Evolutionary conservation across 2,888 invertebrate genomes (phyloP).

Genomic region (Strigamia transsilvanica): DNA sequence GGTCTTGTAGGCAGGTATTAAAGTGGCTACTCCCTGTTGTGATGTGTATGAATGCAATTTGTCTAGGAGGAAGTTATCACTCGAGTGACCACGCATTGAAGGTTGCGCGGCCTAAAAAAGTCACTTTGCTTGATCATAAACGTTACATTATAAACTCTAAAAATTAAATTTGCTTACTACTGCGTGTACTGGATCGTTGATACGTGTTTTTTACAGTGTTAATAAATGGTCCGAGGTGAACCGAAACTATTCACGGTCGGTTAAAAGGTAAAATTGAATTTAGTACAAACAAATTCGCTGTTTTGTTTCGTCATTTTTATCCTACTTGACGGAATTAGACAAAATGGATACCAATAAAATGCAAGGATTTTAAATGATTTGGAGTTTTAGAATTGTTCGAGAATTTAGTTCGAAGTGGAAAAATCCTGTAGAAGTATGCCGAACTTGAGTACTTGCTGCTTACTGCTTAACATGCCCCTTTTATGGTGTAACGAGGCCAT

Average conservation of each 20-base stretch:
- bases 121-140: conserved; percentile 27
- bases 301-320: too few species aligned
- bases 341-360: too few species aligned
- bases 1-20: conserved; percentile 28
- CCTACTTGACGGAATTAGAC: too few species aligned
- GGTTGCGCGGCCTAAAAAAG: conserved; percentile 27
- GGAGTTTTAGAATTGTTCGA: too few species aligned
- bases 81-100: conserved; percentile 34
- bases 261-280: too few species aligned
- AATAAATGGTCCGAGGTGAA: not conserved
- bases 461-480: not conserved
- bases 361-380: too few species aligned
- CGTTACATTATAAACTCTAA: conserved; percentile 20
- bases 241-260: too few species aligned
- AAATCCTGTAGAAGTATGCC: not conserved
- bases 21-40: conserved; percentile 33
- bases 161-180: conserved; percentile 5
- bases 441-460: not conserved
- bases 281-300: too few species aligned
- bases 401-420: too few species aligned
- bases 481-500: conserved; percentile 15
- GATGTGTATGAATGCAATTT: conserved; percentile 37
- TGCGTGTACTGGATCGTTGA: not conserved
- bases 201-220: not conserved
- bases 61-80: conserved; percentile 35